These are phyloP conservation scores for Trachelus tabidus DNA, from an alignment of 2,888 invertebrate species.

Conservation along the genomic window DNA sequence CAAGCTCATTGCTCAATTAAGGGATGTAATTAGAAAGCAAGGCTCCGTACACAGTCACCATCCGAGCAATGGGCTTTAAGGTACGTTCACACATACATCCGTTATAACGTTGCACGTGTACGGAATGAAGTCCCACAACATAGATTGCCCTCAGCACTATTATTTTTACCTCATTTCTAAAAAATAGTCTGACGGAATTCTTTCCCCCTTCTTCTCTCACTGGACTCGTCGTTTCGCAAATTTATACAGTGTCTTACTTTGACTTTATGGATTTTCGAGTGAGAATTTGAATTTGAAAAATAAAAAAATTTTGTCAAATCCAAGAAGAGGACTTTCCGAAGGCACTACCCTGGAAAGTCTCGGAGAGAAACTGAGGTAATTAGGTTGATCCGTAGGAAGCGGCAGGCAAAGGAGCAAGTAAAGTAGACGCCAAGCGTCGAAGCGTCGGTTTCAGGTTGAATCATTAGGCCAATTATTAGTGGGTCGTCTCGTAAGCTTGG, in stretches of 20 bases:
- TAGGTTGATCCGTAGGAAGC: background rate
- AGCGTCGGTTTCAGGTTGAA: background rate
- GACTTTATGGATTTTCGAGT: too few species aligned
- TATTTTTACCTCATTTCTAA: background rate
- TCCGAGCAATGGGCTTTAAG: background rate
- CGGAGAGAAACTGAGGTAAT: background rate
- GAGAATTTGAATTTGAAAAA: too few species aligned
- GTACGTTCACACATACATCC: background rate
- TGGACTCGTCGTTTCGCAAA: background rate
- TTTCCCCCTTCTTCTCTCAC: background rate
- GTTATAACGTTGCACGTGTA: background rate
- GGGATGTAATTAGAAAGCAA: background rate
- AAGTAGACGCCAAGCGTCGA: background rate
- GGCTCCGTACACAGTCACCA: background rate
- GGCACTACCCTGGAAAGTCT: background rate
- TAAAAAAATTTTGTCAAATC: background rate
- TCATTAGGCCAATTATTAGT: background rate
- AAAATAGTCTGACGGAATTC: background rate
- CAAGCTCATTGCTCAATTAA: background rate
- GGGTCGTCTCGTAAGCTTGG: background rate
- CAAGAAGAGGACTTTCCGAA: background rate
- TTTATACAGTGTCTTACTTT: background rate
- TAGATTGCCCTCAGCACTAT: background rate
- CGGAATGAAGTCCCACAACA: background rate
- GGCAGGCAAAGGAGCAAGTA: background rate